Percentiles rank a stretch among this genome's conserved stretches.
Evolutionary conservation across 2,888 invertebrate species (phyloP).

Genomic region (Perizoma flavofasciatum): DNA sequence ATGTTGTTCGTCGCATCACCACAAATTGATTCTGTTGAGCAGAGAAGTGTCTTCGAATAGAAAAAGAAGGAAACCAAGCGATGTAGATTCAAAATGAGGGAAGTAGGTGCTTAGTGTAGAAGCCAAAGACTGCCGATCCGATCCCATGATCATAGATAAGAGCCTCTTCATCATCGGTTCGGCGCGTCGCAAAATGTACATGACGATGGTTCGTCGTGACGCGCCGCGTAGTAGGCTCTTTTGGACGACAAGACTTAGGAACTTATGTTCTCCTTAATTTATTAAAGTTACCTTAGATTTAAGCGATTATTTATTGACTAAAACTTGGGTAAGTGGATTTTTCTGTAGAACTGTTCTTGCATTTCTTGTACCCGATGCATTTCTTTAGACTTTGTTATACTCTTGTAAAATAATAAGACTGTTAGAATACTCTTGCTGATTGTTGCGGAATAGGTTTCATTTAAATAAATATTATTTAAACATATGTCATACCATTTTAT

Average conservation of each 20-base stretch:
- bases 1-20: slow-evolving; percentile 63
- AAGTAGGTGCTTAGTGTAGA: slow-evolving; percentile 65
- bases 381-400: slow-evolving; percentile 72
- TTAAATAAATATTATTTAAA: slow-evolving; percentile 67
- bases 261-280: slow-evolving; percentile 66
- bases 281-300: slow-evolving; percentile 79
- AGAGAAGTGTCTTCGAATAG: slow-evolving; percentile 74
- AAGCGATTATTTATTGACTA: slow-evolving; percentile 80
- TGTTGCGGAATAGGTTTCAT: slow-evolving; percentile 64
- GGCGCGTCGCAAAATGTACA: slow-evolving; percentile 15
- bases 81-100: slow-evolving; percentile 42
- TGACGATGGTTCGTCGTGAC: slow-evolving; percentile 7
- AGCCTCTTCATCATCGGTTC: background rate
- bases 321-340: slow-evolving; percentile 60
- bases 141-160: slow-evolving; percentile 25
- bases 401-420: slow-evolving; percentile 82
- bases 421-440: slow-evolving; percentile 81
- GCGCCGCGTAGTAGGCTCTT: slow-evolving; percentile 31
- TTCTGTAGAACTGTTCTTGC: slow-evolving; percentile 53
- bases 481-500: slow-evolving; percentile 46
- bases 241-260: slow-evolving; percentile 57
- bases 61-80: slow-evolving; percentile 66
- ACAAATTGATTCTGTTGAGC: slow-evolving; percentile 70
- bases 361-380: slow-evolving; percentile 75
- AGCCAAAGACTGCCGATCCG: slow-evolving; percentile 79